Percentiles rank a stretch among this genome's conserved stretches.
phyloP scores from a whole-genome alignment of 2,888 invertebrate species.

The Callyntrura guangdongensis region DNA sequence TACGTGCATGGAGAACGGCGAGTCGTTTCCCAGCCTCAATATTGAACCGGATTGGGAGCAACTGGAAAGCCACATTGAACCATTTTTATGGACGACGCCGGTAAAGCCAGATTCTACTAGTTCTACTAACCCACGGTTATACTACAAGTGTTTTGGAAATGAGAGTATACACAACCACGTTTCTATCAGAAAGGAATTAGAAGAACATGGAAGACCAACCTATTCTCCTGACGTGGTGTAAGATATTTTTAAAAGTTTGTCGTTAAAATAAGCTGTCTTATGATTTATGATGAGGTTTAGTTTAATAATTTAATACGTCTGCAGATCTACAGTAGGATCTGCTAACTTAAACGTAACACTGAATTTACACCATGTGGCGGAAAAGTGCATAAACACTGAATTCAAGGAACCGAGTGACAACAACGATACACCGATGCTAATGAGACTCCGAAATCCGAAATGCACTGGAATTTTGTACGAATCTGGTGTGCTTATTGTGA shows the following conservation, averaged over 20 bases:
- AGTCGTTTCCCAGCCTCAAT: too few relatives aligned
- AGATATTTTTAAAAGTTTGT: neutral
- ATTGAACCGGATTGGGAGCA: neutral
- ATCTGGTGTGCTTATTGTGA: constrained; percentile 9
- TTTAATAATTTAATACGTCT: neutral
- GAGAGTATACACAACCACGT: neutral
- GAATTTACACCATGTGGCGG: neutral
- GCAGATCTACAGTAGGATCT: neutral
- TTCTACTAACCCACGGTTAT: neutral
- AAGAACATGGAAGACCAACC: neutral
- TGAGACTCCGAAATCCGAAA: constrained; percentile 11
- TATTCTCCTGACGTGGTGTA: neutral
- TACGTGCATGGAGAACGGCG: neutral
- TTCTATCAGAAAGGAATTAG: neutral
- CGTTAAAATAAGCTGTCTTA: neutral
- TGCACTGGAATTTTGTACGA: constrained; percentile 35
- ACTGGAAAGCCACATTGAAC: neutral
- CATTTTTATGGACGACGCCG: too few relatives aligned
- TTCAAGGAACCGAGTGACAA: neutral
- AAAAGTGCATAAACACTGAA: constrained; percentile 25
- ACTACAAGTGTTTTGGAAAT: neutral
- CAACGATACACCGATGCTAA: neutral
- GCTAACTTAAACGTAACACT: constrained; percentile 4
- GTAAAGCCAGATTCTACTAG: neutral
- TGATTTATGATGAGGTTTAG: neutral